phyloP scores from a whole-genome alignment of 2,797 vertebrate species.

The Emydoidea blandingii region DNA sequence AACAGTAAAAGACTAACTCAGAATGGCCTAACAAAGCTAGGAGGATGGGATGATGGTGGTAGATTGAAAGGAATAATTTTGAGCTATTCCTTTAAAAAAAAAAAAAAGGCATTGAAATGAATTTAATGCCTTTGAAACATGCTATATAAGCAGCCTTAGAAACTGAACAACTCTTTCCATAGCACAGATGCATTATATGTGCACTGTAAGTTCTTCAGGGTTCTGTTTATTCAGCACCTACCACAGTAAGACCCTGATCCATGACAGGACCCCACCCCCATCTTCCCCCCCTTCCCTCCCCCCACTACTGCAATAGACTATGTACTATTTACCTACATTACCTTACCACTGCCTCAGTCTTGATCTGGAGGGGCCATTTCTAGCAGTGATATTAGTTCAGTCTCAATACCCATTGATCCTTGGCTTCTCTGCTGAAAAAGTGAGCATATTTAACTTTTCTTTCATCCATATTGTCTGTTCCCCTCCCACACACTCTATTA shows the following conservation, averaged over 20 bases:
- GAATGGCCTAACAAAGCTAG: not conserved
- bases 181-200: not conserved
- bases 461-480: not conserved
- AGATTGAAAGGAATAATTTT: not conserved
- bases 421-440: not conserved
- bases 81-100: slow-evolving; percentile 7
- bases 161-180: not conserved
- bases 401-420: not conserved
- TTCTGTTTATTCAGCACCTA: not conserved
- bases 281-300: rapidly evolving
- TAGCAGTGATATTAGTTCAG: not conserved
- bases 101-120: not conserved
- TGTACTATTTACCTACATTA: not conserved
- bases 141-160: not conserved
- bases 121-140: not conserved
- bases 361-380: not conserved
- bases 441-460: not conserved
- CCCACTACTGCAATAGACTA: not conserved
- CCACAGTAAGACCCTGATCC: not conserved
- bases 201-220: not conserved
- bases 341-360: not conserved
- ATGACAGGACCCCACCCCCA: not conserved
- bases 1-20: not conserved
- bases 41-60: not conserved
- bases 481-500: not conserved